phyloP scores from a whole-genome alignment of 2,888 invertebrate genomes.

The Sminthurides aquaticus region DNA sequence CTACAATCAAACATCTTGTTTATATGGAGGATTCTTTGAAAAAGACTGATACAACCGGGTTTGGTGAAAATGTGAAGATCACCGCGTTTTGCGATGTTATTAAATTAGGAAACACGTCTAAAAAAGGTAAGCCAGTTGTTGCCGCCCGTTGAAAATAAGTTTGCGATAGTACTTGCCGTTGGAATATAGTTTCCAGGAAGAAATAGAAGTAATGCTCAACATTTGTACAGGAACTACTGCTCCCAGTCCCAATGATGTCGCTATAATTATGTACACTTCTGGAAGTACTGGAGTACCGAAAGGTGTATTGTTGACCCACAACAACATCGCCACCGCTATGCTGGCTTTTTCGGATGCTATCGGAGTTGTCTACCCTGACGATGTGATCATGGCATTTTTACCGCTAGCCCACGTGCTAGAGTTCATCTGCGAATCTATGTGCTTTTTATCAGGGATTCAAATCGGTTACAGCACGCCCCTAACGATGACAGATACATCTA shows the following conservation, averaged over 20 bases:
- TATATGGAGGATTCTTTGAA: conserved; percentile 83
- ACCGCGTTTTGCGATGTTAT: conserved; percentile 67
- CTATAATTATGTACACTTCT: conserved; percentile 98
- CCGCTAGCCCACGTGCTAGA: conserved; percentile 97
- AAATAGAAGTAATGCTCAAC: too few species aligned
- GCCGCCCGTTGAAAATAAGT: too few species aligned
- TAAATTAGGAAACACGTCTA: conserved; percentile 50
- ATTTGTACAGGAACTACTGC: conserved; percentile 55
- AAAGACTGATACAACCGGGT: conserved; percentile 61
- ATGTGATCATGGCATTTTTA: conserved; percentile 87
- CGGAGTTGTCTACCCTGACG: conserved; percentile 57
- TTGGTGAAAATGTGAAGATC: conserved; percentile 65
- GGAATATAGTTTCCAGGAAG: too few species aligned
- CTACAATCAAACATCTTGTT: conserved; percentile 68
- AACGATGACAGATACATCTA: conserved; percentile 84
- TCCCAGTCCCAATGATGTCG: conserved; percentile 69
- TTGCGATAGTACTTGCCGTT: too few species aligned
- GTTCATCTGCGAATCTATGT: conserved; percentile 64
- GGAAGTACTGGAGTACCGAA: conserved; percentile 95
- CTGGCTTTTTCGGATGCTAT: conserved; percentile 73
- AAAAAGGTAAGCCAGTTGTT: conserved; percentile 28
- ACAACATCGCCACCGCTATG: conserved; percentile 71
- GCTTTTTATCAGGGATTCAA: conserved; percentile 74
- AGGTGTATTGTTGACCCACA: conserved; percentile 75
- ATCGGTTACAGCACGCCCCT: conserved; percentile 95